Conservation (phyloP, 2,797 vertebrate species). For the Tenualosa ilisha region DNA sequence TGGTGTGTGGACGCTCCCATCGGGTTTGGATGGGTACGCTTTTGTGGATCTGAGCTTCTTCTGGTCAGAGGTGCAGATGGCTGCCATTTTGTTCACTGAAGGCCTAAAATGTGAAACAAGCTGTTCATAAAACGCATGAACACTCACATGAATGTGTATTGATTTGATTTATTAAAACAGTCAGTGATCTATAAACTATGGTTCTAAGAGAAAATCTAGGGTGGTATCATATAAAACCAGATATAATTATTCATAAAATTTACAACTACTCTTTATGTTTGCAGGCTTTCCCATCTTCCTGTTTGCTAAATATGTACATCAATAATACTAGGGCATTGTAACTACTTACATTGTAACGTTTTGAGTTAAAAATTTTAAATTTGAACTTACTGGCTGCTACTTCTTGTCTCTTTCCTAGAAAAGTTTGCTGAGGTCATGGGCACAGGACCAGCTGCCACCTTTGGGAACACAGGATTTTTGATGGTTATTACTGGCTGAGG, state of each 20-base stretch:
- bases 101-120: slow-evolving; percentile 68
- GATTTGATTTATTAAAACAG: too few relatives aligned
- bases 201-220: too few relatives aligned
- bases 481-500: slow-evolving; percentile 77
- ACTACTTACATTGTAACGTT: background rate
- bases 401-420: slow-evolving; percentile 65
- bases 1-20: slow-evolving; percentile 72
- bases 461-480: slow-evolving; percentile 46
- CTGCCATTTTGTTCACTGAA: slow-evolving; percentile 67
- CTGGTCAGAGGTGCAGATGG: slow-evolving; percentile 58
- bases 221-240: too few relatives aligned
- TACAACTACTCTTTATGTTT: too few relatives aligned
- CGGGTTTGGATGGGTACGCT: slow-evolving; percentile 58
- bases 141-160: background rate
- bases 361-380: background rate
- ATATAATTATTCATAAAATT: too few relatives aligned
- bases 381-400: slow-evolving; percentile 75
- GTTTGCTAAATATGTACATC: background rate
- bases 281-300: background rate
- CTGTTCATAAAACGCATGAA: background rate
- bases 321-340: too few relatives aligned
- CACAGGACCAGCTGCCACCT: slow-evolving; percentile 30
- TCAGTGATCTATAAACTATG: background rate
- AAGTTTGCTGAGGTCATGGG: slow-evolving; percentile 39
- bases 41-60: slow-evolving; percentile 66